These are phyloP conservation scores for Petrolisthes cinctipes DNA, from an alignment of 2,888 invertebrate genomes.

Conservation along the genomic window DNA sequence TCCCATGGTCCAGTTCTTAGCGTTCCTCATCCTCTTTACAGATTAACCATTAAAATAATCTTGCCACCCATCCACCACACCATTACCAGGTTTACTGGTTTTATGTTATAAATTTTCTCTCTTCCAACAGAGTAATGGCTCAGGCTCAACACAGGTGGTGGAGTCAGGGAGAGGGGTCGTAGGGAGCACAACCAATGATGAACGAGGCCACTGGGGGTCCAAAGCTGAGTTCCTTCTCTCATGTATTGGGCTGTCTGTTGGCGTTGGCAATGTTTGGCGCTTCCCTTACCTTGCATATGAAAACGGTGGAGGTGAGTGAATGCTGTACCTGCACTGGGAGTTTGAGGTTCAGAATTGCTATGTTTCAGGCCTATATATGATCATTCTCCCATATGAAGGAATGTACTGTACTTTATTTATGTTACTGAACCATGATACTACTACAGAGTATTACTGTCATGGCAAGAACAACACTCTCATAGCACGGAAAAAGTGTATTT, in stretches of 20 bases:
- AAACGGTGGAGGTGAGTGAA: constrained; percentile 67
- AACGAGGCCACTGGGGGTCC: constrained; percentile 70
- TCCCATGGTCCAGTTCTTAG: too few relatives aligned
- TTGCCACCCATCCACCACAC: too few relatives aligned
- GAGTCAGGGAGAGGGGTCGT: constrained; percentile 5
- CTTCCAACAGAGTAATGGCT: constrained; percentile 28
- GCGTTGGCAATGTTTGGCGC: constrained; percentile 67
- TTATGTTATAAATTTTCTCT: too few relatives aligned
- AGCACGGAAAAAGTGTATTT: too few relatives aligned
- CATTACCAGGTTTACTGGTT: too few relatives aligned
- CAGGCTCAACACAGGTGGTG: constrained; percentile 9
- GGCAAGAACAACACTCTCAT: too few relatives aligned
- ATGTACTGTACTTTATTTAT: too few relatives aligned
- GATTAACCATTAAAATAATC: too few relatives aligned
- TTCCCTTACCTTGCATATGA: constrained; percentile 68
- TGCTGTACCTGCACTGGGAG: neutral
- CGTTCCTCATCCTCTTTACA: too few relatives aligned
- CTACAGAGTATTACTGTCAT: too few relatives aligned
- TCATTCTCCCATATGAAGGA: too few relatives aligned
- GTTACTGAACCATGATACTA: too few relatives aligned
- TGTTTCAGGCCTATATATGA: neutral
- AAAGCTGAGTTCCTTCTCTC: constrained; percentile 69
- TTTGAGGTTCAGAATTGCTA: neutral
- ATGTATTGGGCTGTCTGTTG: constrained; percentile 69
- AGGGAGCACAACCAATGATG: neutral